Percentiles rank a stretch among this genome's conserved stretches.
phyloP scores from a whole-genome alignment of 2,797 vertebrate genomes.

The Harpagifer antarcticus region DNA sequence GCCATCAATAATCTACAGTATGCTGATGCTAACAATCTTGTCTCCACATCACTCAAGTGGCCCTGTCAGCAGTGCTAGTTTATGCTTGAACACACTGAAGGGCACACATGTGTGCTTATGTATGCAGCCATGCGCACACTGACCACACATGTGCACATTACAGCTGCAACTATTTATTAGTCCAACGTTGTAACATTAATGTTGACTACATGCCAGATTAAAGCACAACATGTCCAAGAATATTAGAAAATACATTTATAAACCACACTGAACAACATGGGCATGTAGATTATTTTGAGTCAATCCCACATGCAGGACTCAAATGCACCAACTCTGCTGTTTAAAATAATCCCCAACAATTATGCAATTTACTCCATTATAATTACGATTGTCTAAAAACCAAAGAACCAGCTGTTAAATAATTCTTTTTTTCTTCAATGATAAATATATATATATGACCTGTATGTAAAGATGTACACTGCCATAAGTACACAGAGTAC shows the following conservation, averaged over 20 bases:
- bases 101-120: constrained; percentile 37
- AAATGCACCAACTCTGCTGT: neutral
- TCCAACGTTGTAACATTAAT: neutral
- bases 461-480: neutral
- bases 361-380: neutral
- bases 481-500: constrained; percentile 16
- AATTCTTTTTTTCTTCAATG: neutral
- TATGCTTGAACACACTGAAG: constrained; percentile 50
- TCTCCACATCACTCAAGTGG: constrained; percentile 54
- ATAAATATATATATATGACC: neutral
- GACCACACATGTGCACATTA: constrained; percentile 29
- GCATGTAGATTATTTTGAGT: neutral
- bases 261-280: neutral
- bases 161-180: constrained; percentile 37
- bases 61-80: constrained; percentile 63
- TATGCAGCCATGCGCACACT: constrained; percentile 35
- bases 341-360: constrained; percentile 1
- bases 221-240: neutral
- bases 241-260: neutral
- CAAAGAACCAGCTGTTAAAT: neutral
- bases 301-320: neutral
- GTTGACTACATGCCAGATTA: neutral
- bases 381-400: neutral
- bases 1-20: constrained; percentile 74
- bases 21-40: constrained; percentile 69